phyloP scores from a whole-genome alignment of 2,113 vertebrate genomes.

The Neolamprologus caudopunctatus region DNA sequence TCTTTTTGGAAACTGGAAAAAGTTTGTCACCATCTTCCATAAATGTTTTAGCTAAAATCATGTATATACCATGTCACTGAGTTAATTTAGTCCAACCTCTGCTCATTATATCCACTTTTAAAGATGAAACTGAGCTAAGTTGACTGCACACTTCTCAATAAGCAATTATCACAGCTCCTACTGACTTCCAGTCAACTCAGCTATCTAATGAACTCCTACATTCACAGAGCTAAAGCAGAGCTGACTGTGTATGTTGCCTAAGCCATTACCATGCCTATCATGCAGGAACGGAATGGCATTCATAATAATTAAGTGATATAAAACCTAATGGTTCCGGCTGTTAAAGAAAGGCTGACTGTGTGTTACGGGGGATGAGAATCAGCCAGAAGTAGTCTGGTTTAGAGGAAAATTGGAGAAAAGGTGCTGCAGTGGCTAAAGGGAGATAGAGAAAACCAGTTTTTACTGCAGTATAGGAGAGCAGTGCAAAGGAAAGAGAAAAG shows the following conservation, averaged over 20 bases:
- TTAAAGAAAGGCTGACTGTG: conserved; percentile 24
- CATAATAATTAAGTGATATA: conserved; percentile 51
- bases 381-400: background rate
- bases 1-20: background rate
- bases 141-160: background rate
- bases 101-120: background rate
- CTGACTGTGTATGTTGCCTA: conserved; percentile 11
- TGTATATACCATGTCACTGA: background rate
- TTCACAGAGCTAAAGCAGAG: background rate
- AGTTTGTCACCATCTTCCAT: background rate
- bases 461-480: conserved; percentile 20
- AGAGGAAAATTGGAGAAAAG: background rate
- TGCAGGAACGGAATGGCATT: conserved; percentile 1
- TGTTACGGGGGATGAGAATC: conserved; percentile 23
- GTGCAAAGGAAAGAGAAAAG: background rate
- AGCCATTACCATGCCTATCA: conserved; percentile 21
- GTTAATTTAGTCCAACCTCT: background rate
- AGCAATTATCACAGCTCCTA: background rate
- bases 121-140: background rate
- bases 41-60: background rate
- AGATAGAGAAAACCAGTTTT: background rate
- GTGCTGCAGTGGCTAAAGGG: conserved; percentile 3
- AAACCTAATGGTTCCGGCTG: conserved; percentile 48
- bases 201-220: conserved; percentile 15
- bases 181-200: conserved; percentile 13